These are phyloP conservation scores for Mola mola DNA, from an alignment of 2,113 vertebrate species.

Conservation along the genomic window DNA sequence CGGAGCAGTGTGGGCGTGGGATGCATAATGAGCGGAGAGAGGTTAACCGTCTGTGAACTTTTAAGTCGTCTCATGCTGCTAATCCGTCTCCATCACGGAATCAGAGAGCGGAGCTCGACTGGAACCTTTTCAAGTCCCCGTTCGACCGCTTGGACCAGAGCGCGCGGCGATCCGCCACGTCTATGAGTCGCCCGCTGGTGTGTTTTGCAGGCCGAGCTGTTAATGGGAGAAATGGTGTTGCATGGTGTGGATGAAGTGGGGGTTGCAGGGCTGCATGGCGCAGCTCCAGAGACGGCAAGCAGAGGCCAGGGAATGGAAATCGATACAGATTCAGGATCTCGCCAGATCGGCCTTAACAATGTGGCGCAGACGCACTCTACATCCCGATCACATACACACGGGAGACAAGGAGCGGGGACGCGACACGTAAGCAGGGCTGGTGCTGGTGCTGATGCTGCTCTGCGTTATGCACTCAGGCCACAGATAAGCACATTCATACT, in stretches of 20 bases:
- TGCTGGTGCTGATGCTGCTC: constrained; percentile 20
- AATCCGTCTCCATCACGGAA: constrained; percentile 39
- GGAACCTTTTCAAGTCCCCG: constrained; percentile 10
- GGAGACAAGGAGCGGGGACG: constrained; percentile 38
- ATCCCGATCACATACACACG: constrained; percentile 73
- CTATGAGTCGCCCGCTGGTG: constrained; percentile 31
- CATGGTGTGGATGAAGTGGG: constrained; percentile 46
- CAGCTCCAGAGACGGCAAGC: constrained; percentile 77
- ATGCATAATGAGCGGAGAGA: constrained; percentile 45
- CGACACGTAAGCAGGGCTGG: constrained; percentile 36
- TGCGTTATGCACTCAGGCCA: not conserved
- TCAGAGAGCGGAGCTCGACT: constrained; percentile 4
- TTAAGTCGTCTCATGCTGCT: constrained; percentile 32
- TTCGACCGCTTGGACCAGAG: constrained; percentile 18
- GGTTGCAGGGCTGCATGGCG: constrained; percentile 64
- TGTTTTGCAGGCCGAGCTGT: constrained; percentile 64
- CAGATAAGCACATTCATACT: not conserved
- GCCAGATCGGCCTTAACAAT: constrained; percentile 82
- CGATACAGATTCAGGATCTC: constrained; percentile 80
- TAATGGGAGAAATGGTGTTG: constrained; percentile 75
- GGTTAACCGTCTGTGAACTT: constrained; percentile 59
- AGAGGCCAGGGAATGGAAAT: constrained; percentile 77
- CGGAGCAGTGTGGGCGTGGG: constrained; percentile 45
- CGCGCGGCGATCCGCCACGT: not conserved
- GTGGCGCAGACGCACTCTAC: constrained; percentile 71